phyloP scores from a whole-genome alignment of 2,797 vertebrate species.

The Bothrops alternatus region DNA sequence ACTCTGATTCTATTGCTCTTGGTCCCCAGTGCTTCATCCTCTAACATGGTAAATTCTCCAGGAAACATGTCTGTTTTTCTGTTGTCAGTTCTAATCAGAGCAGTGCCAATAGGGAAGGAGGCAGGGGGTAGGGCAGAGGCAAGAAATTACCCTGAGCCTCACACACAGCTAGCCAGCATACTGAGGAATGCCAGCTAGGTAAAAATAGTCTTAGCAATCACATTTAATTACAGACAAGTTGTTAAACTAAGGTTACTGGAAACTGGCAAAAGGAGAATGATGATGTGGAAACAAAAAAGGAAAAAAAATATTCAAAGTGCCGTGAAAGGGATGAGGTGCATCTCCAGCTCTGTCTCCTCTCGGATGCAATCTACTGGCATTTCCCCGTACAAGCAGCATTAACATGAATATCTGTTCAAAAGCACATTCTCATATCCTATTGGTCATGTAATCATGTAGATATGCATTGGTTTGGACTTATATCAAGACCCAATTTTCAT shows the following conservation, averaged over 20 bases:
- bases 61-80: conserved; percentile 76
- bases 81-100: conserved; percentile 81
- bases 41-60: conserved; percentile 69
- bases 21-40: conserved; percentile 67
- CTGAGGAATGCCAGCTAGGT: conserved; percentile 70
- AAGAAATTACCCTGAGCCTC: conserved; percentile 67
- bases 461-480: not conserved
- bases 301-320: conserved; percentile 43
- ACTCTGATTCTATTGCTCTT: conserved; percentile 63
- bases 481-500: conserved; percentile 9
- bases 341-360: not conserved
- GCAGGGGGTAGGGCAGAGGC: conserved; percentile 34
- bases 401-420: not conserved
- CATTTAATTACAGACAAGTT: conserved; percentile 72
- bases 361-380: not conserved
- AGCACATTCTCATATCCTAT: not conserved
- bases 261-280: conserved; percentile 53
- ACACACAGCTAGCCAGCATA: conserved; percentile 63
- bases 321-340: not conserved
- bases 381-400: not conserved
- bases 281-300: conserved; percentile 12
- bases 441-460: not conserved
- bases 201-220: conserved; percentile 75
- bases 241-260: conserved; percentile 64
- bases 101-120: conserved; percentile 55